Evolutionary conservation across 2,797 vertebrate genomes (phyloP).

Genomic region (Pygocentrus nattereri): DNA sequence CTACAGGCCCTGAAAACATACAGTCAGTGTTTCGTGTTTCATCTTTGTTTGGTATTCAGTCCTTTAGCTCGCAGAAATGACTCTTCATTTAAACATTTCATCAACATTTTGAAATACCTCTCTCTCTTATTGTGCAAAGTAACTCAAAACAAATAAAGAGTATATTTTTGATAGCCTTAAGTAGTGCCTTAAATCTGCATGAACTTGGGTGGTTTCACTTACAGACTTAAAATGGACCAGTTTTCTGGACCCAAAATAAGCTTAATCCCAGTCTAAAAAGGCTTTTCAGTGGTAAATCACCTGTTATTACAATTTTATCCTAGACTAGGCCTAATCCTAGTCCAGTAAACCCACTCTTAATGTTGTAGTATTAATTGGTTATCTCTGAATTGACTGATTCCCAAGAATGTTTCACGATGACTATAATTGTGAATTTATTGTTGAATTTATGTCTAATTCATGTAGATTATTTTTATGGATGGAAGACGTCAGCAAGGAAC

Average conservation of each 20-base stretch:
- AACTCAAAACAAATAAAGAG: not conserved
- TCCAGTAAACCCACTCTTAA: not conserved
- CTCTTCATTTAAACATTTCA: constrained; percentile 14
- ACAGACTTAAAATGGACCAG: not conserved
- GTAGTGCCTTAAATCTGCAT: constrained; percentile 1
- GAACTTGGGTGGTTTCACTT: too few species aligned
- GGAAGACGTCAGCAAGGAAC: not conserved
- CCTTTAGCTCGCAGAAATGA: not conserved
- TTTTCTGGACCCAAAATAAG: not conserved
- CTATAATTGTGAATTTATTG: not conserved
- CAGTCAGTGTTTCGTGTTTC: constrained; percentile 9
- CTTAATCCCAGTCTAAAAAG: not conserved
- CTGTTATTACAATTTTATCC: too few species aligned
- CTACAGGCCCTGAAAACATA: constrained; percentile 7
- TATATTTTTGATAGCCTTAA: not conserved
- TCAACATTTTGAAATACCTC: constrained; percentile 17
- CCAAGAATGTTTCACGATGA: not conserved
- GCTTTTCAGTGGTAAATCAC: not conserved
- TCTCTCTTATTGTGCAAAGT: not conserved
- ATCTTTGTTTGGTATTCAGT: not conserved
- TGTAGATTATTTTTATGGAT: not conserved
- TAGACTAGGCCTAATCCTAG: not conserved
- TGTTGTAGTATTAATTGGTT: too few species aligned
- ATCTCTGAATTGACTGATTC: not conserved
- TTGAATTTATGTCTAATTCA: not conserved